Evolutionary conservation across 1,140 invertebrate genomes (phyloP).

Genomic region (Phortica variegata): DNA sequence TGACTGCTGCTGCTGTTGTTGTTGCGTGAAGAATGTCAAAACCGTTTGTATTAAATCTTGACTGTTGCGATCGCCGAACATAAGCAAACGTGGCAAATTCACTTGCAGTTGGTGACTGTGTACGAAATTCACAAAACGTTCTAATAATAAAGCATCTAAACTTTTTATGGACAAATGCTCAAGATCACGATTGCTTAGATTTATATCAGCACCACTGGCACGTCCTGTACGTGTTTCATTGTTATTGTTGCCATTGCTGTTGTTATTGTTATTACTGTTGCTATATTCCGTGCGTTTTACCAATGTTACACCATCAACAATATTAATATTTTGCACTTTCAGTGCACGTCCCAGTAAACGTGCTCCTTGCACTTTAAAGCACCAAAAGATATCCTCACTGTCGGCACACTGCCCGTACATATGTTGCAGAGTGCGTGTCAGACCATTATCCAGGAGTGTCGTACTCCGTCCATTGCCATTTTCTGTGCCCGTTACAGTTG

Average conservation of each 20-base stretch:
- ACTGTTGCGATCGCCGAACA: constrained; percentile 36
- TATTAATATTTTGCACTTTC: constrained; percentile 63
- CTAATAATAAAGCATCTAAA: constrained; percentile 62
- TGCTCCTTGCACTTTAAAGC: constrained; percentile 67
- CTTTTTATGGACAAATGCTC: constrained; percentile 57
- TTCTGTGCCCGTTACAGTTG: background rate
- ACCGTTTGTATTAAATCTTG: constrained; percentile 46
- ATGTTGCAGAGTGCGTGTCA: constrained; percentile 57
- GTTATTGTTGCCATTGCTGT: background rate
- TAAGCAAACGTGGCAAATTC: constrained; percentile 59
- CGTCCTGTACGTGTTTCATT: constrained; percentile 54
- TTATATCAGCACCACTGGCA: constrained; percentile 56
- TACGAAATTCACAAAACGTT: constrained; percentile 62
- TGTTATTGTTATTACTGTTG: background rate
- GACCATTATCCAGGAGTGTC: constrained; percentile 26
- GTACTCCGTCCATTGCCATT: constrained; percentile 5
- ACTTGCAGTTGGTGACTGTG: constrained; percentile 64
- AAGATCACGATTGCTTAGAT: constrained; percentile 61
- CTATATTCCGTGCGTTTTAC: constrained; percentile 49
- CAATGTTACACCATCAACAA: constrained; percentile 64
- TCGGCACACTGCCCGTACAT: constrained; percentile 65
- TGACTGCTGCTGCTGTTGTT: constrained; percentile 15
- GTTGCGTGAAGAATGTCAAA: constrained; percentile 33
- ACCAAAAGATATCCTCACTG: constrained; percentile 65
- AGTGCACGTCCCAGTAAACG: constrained; percentile 66